These are phyloP conservation scores for Gasterosteus nipponicus DNA, from an alignment of 2,113 vertebrate genomes.

Conservation along the genomic window DNA sequence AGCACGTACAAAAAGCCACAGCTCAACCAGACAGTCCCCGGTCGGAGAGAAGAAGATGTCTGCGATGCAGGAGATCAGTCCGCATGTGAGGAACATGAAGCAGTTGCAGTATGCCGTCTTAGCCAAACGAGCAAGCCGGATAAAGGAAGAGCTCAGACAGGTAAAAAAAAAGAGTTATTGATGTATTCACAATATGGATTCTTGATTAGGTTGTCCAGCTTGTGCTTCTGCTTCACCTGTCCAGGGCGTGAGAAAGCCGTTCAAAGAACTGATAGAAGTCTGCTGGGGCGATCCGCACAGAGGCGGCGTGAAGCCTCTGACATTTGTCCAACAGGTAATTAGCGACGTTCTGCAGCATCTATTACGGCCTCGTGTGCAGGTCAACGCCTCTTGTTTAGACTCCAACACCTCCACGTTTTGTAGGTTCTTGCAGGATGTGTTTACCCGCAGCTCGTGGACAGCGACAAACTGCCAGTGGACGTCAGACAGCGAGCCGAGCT, in stretches of 20 bases:
- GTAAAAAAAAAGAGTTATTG: background rate
- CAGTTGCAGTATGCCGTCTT: conserved; percentile 23
- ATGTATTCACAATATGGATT: background rate
- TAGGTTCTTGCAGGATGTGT: conserved; percentile 79
- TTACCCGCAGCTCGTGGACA: conserved; percentile 73
- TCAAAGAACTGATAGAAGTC: conserved; percentile 67
- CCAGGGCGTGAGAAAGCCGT: conserved; percentile 70
- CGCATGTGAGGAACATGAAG: conserved; percentile 38
- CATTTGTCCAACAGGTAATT: conserved; percentile 80
- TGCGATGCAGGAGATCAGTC: conserved; percentile 41
- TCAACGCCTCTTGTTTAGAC: background rate
- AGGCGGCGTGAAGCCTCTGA: conserved; percentile 73
- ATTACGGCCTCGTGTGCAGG: background rate
- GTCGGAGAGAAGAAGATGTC: conserved; percentile 38
- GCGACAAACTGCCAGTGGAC: conserved; percentile 65
- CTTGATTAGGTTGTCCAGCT: background rate
- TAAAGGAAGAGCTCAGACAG: conserved; percentile 62
- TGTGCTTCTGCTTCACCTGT: conserved; percentile 9
- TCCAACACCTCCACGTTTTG: background rate
- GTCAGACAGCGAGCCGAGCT: conserved; percentile 67
- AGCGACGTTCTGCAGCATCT: background rate
- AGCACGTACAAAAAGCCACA: background rate
- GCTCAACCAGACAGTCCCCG: background rate
- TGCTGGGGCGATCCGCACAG: conserved; percentile 65
- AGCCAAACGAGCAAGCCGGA: conserved; percentile 25